Conservation (phyloP, 2,888 invertebrate genomes). For the Trisateles emortualis region DNA sequence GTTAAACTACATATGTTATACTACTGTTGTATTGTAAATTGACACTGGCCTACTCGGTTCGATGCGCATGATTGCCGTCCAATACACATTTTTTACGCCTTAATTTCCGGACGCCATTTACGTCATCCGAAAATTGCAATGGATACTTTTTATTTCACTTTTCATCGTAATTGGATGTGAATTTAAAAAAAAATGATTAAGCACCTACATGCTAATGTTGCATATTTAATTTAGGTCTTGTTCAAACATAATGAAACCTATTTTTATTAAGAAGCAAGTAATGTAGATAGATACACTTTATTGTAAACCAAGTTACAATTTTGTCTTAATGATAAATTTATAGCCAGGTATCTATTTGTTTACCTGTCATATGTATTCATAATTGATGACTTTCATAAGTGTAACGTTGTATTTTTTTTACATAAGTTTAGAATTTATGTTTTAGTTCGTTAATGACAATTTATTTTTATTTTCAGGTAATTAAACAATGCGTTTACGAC, state of each 20-base stretch:
- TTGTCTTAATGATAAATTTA: no score
- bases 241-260: no score
- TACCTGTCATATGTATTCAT: no score
- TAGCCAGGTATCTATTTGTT: no score
- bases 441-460: not conserved
- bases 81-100: conserved; percentile 52
- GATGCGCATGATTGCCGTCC: conserved; percentile 65
- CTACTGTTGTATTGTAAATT: conserved; percentile 25
- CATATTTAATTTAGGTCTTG: no score
- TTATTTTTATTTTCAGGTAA: conserved; percentile 14
- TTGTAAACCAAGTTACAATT: no score
- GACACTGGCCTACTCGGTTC: conserved; percentile 42
- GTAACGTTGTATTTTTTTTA: no score
- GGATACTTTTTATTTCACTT: conserved; percentile 9
- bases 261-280: no score
- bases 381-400: no score
- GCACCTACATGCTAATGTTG: no score
- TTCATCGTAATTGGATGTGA: conserved; percentile 16
- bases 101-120: conserved; percentile 64
- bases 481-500: not conserved
- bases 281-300: no score
- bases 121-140: conserved; percentile 59
- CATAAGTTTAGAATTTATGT: no score
- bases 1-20: conserved; percentile 2
- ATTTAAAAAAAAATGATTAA: not conserved